Percentiles rank a stretch among this genome's conserved stretches.
phyloP scores from a whole-genome alignment of 2,113 vertebrate species.

The Plecturocebus donacophilus region DNA sequence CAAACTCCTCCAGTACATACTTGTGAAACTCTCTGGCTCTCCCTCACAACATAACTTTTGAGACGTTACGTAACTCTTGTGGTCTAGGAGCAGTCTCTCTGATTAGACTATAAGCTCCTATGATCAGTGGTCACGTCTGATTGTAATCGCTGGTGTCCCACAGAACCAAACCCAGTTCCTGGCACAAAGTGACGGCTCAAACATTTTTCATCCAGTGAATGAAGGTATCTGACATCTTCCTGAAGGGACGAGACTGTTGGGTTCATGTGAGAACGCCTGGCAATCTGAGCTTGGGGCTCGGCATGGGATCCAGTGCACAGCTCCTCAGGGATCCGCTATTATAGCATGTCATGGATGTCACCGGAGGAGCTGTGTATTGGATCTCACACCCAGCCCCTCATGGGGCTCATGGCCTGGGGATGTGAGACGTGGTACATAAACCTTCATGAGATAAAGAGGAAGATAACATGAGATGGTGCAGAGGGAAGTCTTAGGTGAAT shows the following conservation, averaged over 20 bases:
- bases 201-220: too few species aligned
- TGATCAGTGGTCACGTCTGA: neutral
- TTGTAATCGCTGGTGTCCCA: too few species aligned
- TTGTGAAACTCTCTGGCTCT: neutral
- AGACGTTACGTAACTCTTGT: neutral
- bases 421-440: too few species aligned
- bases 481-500: neutral
- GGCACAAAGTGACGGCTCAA: neutral
- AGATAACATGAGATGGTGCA: neutral
- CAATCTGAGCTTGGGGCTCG: rapidly evolving
- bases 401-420: neutral
- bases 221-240: too few species aligned
- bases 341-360: too few species aligned
- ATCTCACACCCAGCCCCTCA: neutral
- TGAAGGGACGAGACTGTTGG: neutral
- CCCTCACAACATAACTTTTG: neutral
- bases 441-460: too few species aligned
- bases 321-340: too few species aligned
- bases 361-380: too few species aligned
- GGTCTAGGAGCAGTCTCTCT: neutral
- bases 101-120: neutral
- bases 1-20: neutral
- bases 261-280: neutral
- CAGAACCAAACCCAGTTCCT: neutral
- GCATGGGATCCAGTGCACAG: too few species aligned